Percentiles rank a stretch among this genome's conserved stretches.
Evolutionary conservation across 1,140 invertebrate genomes (phyloP).

Genomic region (Drepana arcuata): DNA sequence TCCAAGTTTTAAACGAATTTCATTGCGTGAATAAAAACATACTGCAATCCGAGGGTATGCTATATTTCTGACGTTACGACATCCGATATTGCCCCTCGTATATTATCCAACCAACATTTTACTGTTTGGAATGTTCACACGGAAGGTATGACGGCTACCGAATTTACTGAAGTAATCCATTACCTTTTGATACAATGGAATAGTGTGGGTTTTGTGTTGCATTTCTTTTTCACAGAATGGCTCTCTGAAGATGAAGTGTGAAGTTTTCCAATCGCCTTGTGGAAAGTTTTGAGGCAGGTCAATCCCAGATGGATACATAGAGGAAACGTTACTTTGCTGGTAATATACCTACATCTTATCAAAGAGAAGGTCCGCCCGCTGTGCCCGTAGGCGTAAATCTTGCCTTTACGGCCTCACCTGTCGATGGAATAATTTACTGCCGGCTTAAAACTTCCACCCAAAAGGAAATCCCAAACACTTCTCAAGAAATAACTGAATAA

Average conservation of each 20-base stretch:
- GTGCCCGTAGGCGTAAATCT: constrained; percentile 62
- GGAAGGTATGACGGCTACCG: constrained; percentile 26
- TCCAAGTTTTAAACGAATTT: constrained; percentile 63
- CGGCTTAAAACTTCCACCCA: constrained; percentile 59
- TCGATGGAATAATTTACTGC: constrained; percentile 70
- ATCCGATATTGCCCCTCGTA: constrained; percentile 22
- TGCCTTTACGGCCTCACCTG: constrained; percentile 67
- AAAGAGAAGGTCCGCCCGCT: constrained; percentile 38
- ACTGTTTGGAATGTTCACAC: constrained; percentile 25
- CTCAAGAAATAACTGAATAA: constrained; percentile 67
- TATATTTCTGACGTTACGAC: constrained; percentile 32
- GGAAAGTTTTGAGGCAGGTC: constrained; percentile 28
- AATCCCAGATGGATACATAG: constrained; percentile 40
- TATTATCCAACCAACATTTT: constrained; percentile 31
- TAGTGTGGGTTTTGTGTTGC: too few species aligned
- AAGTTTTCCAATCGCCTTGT: constrained; percentile 39
- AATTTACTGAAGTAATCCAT: constrained; percentile 35
- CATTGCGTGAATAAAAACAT: constrained; percentile 46
- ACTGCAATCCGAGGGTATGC: constrained; percentile 19
- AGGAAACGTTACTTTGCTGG: constrained; percentile 38
- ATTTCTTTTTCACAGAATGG: too few species aligned
- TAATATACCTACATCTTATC: constrained; percentile 68
- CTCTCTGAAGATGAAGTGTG: constrained; percentile 21
- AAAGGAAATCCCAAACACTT: constrained; percentile 66
- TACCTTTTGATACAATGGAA: too few species aligned